These are phyloP conservation scores for Vanessa cardui DNA, from an alignment of 2,888 invertebrate genomes.

Conservation along the genomic window DNA sequence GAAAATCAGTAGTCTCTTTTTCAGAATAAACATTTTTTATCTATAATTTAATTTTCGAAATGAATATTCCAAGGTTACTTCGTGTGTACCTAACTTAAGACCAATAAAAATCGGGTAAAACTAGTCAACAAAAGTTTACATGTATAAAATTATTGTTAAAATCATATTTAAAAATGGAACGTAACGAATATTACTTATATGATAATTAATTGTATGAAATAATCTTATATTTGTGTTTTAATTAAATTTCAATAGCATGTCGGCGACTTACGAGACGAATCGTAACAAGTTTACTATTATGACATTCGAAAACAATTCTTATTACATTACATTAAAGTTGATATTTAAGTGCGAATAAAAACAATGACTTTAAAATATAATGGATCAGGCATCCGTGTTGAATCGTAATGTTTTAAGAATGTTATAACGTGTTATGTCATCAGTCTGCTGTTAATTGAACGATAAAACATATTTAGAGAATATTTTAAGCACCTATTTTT, in stretches of 20 bases:
- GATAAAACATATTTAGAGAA: too few relatives aligned
- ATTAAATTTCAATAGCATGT: neutral
- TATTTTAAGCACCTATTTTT: too few relatives aligned
- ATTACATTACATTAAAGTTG: neutral
- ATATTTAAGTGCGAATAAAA: constrained; percentile 9
- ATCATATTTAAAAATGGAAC: too few relatives aligned
- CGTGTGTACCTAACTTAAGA: too few relatives aligned
- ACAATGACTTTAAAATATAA: constrained; percentile 13
- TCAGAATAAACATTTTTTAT: too few relatives aligned
- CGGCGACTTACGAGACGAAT: neutral
- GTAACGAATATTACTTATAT: neutral
- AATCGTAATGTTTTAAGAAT: constrained; percentile 21
- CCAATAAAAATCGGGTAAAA: too few relatives aligned
- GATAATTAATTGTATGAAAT: neutral
- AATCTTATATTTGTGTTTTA: neutral
- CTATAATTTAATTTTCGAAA: too few relatives aligned
- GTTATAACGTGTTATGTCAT: constrained; percentile 26
- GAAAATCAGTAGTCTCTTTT: too few relatives aligned
- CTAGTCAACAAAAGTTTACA: too few relatives aligned
- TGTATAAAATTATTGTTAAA: too few relatives aligned
- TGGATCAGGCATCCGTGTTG: constrained; percentile 3
- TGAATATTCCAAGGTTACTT: too few relatives aligned
- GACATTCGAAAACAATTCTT: neutral
- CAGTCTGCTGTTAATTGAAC: constrained; percentile 6
- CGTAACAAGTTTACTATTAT: too few relatives aligned